Evolutionary conservation across 2,797 vertebrate genomes (phyloP).

Genomic region (Margarornis squamiger): DNA sequence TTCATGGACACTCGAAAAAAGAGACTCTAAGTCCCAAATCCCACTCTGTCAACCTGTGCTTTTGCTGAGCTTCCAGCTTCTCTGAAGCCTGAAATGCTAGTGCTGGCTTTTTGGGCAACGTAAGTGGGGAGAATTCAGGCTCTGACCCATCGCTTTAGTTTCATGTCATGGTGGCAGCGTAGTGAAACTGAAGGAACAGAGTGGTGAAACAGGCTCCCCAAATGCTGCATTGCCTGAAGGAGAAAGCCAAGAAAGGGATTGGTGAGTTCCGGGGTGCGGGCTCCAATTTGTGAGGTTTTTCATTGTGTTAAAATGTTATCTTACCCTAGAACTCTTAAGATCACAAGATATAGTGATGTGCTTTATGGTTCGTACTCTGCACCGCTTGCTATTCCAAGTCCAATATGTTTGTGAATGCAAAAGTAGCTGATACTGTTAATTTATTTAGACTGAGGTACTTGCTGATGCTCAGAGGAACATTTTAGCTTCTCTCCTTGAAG

Average conservation of each 20-base stretch:
- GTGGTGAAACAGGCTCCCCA: background rate
- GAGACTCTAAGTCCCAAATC: background rate
- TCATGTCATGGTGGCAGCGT: rapidly evolving
- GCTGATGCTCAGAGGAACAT: constrained; percentile 2
- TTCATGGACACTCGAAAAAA: rapidly evolving
- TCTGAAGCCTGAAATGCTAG: background rate
- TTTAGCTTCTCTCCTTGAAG: constrained; percentile 24
- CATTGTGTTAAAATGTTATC: background rate
- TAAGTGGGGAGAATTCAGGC: background rate
- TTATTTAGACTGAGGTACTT: constrained; percentile 9
- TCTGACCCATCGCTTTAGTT: background rate
- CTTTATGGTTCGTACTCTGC: background rate
- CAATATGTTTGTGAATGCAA: background rate
- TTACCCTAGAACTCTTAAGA: background rate
- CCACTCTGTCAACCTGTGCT: rapidly evolving
- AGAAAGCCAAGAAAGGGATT: background rate
- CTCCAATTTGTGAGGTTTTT: background rate
- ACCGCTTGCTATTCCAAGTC: background rate
- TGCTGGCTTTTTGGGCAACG: rapidly evolving
- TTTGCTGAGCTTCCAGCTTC: background rate
- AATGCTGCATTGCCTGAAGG: background rate
- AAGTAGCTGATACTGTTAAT: constrained; percentile 19
- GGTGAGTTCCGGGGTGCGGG: background rate
- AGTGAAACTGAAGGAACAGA: background rate
- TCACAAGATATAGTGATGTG: background rate